phyloP scores from a whole-genome alignment of 2,797 vertebrate genomes.

The Mormyrus proboscirostris region DNA sequence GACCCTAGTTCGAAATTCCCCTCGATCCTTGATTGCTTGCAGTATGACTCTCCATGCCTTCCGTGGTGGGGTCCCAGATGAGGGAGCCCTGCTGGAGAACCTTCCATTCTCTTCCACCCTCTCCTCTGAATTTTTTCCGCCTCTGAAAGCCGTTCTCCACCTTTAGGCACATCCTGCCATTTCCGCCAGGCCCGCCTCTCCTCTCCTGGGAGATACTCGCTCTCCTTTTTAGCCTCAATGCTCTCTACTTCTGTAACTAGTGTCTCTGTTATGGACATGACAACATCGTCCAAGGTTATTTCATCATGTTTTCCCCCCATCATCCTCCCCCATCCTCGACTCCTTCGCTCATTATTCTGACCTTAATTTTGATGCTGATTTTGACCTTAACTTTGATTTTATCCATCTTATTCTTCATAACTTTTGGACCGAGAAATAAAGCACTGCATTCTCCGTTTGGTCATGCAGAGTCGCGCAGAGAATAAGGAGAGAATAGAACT shows the following conservation, averaged over 20 bases:
- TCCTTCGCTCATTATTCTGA: background rate
- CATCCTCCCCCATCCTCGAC: background rate
- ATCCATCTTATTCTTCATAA: background rate
- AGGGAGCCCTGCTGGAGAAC: background rate
- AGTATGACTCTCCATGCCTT: background rate
- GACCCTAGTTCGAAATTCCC: background rate
- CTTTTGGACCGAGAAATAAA: background rate
- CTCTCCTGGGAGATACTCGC: background rate
- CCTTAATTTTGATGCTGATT: background rate
- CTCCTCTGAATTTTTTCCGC: background rate
- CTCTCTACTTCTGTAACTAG: background rate
- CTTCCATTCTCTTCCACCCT: background rate
- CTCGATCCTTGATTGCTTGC: background rate
- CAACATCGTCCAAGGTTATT: background rate
- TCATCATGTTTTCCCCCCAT: background rate
- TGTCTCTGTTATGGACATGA: background rate
- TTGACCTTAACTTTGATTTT: background rate
- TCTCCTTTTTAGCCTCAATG: background rate
- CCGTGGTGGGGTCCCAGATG: background rate
- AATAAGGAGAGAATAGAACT: background rate
- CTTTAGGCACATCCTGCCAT: background rate
- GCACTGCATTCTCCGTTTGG: background rate
- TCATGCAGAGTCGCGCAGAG: background rate
- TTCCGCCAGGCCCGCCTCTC: background rate
- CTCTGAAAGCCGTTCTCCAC: background rate